Evolutionary conservation across 2,797 vertebrate genomes (phyloP).

Genomic region (Malurus splendens): DNA sequence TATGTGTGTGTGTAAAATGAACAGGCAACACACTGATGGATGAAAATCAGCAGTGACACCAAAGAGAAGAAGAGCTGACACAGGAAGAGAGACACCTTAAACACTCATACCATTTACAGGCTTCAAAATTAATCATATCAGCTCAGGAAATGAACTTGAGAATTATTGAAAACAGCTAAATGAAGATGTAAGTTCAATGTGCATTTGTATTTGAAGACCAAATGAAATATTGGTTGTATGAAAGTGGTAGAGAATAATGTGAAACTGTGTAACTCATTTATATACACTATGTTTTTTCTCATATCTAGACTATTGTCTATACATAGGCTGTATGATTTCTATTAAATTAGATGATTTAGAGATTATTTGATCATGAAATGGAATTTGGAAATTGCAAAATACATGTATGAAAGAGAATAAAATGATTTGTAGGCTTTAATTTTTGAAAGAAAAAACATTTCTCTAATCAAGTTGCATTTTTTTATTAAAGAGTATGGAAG

Average conservation of each 20-base stretch:
- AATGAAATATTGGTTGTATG: neutral
- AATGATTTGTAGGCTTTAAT: neutral
- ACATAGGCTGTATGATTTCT: neutral
- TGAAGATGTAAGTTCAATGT: neutral
- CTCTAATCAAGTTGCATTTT: neutral
- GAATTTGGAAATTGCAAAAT: neutral
- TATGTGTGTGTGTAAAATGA: neutral
- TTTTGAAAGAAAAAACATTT: neutral
- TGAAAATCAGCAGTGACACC: neutral
- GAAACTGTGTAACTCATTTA: neutral
- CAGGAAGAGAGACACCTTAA: neutral
- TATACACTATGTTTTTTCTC: neutral
- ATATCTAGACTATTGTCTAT: neutral
- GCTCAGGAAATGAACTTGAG: slow-evolving; percentile 13
- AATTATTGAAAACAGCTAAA: neutral
- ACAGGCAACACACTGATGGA: neutral
- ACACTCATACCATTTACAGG: neutral
- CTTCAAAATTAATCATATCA: slow-evolving; percentile 18
- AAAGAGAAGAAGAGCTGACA: neutral
- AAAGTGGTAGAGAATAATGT: neutral
- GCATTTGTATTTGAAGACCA: neutral
- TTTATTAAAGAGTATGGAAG: neutral
- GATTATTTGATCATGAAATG: neutral
- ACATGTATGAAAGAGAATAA: neutral
- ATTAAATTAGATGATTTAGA: neutral